These are phyloP conservation scores for Apodemia duryi DNA, from an alignment of 2,888 invertebrate genomes.

Conservation along the genomic window DNA sequence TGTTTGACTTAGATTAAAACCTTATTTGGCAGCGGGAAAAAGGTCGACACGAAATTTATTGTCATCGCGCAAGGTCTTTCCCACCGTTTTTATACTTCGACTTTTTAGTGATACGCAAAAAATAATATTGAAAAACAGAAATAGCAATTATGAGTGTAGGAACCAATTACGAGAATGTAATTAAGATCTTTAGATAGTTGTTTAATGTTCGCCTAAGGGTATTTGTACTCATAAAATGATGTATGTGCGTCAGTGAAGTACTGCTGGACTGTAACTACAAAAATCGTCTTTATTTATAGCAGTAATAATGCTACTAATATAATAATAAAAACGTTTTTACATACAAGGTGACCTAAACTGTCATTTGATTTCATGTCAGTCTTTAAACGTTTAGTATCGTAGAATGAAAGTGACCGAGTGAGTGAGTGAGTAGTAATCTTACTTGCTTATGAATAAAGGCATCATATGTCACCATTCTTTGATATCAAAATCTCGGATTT, in stretches of 20 bases:
- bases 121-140: background rate
- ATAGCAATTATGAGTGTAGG: conserved; percentile 1
- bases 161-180: conserved; percentile 11
- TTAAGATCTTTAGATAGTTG: conserved; percentile 9
- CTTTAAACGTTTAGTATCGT: too few relatives aligned
- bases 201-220: conserved; percentile 5
- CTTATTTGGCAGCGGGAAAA: conserved; percentile 37
- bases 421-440: too few relatives aligned
- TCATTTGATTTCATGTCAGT: too few relatives aligned
- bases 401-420: too few relatives aligned
- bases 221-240: background rate
- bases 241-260: background rate
- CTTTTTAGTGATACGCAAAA: conserved; percentile 4
- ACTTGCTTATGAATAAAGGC: too few relatives aligned
- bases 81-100: conserved; percentile 26
- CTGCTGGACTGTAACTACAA: background rate
- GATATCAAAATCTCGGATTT: too few relatives aligned
- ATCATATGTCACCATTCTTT: too few relatives aligned
- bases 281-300: background rate
- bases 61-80: conserved; percentile 31
- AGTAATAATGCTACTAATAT: background rate
- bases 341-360: background rate
- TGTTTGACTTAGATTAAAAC: conserved; percentile 36
- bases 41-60: conserved; percentile 33
- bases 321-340: background rate